Conservation (phyloP, 2,797 vertebrate species). For the Lutjanus argentimaculatus region DNA sequence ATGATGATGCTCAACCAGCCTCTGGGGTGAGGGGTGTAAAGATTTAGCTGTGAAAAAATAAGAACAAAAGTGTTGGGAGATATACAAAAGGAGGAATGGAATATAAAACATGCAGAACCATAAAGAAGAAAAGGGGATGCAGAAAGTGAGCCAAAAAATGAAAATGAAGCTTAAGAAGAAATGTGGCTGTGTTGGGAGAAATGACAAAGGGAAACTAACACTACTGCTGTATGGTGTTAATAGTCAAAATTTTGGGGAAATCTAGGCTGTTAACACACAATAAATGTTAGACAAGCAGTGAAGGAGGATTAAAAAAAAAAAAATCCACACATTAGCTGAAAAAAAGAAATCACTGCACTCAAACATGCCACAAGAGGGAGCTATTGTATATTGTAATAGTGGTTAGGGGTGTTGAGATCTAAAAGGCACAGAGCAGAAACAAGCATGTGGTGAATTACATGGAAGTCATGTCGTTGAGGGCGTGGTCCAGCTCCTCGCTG, state of each 20-base stretch:
- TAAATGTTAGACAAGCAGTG: conserved; percentile 1
- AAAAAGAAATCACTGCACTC: conserved; percentile 39
- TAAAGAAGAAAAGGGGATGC: conserved; percentile 9
- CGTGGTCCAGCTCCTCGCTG: conserved; percentile 99
- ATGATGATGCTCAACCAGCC: conserved; percentile 85
- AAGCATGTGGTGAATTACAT: conserved; percentile 91
- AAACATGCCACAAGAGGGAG: conserved; percentile 72
- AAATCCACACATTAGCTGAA: background rate
- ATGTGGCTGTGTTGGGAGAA: background rate
- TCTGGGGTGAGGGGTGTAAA: conserved; percentile 88
- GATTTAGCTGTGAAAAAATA: conserved; percentile 91
- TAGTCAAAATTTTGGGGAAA: background rate
- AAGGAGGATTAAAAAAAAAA: background rate
- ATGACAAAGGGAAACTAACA: background rate
- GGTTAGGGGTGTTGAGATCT: conserved; percentile 28
- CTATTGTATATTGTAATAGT: conserved; percentile 25
- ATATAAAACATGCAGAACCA: conserved; percentile 55
- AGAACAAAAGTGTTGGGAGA: conserved; percentile 56
- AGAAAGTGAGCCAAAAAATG: conserved; percentile 34
- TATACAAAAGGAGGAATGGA: conserved; percentile 35
- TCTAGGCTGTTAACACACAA: conserved; percentile 19
- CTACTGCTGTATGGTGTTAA: background rate
- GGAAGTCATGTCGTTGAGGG: conserved; percentile 99
- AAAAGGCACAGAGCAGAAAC: conserved; percentile 52
- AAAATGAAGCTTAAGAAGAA: background rate